Conservation (phyloP, 2,797 vertebrate species). For the Lycodopsis pacificus region DNA sequence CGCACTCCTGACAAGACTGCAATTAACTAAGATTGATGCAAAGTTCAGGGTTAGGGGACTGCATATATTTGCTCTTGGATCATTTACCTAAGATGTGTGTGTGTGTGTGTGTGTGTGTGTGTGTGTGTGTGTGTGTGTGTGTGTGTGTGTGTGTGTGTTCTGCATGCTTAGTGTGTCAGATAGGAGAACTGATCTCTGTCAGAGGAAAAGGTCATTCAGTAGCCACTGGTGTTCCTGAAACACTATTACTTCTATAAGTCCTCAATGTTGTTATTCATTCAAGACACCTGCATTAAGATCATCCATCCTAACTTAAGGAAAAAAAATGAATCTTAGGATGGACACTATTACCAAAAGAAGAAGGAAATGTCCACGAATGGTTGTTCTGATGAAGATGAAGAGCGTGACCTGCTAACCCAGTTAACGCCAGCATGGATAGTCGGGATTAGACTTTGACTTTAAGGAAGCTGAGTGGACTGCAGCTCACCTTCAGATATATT, state of each 20-base stretch:
- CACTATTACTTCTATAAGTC: slow-evolving; percentile 3
- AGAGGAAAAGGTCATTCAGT: slow-evolving; percentile 71
- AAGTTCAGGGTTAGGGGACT: slow-evolving; percentile 92
- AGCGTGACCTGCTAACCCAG: slow-evolving; percentile 79
- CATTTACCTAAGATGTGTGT: slow-evolving; percentile 59
- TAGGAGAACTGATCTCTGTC: slow-evolving; percentile 71
- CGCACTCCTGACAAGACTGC: slow-evolving; percentile 95
- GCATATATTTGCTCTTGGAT: slow-evolving; percentile 79
- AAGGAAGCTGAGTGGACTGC: slow-evolving; percentile 49
- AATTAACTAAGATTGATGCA: slow-evolving; percentile 99
- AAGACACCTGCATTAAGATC: not conserved
- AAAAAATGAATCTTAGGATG: not conserved
- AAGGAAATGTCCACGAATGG: slow-evolving; percentile 3
- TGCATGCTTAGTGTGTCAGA: slow-evolving; percentile 55
- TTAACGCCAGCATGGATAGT: slow-evolving; percentile 51
- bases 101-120: slow-evolving; percentile 36
- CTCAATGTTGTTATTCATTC: not conserved
- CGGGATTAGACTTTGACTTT: slow-evolving; percentile 73
- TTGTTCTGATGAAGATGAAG: slow-evolving; percentile 22
- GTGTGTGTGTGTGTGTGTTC: slow-evolving; percentile 39
- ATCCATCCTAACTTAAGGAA: not conserved
- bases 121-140: slow-evolving; percentile 37
- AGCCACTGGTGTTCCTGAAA: slow-evolving; percentile 26
- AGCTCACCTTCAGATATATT: slow-evolving; percentile 64
- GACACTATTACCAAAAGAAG: not conserved